Evolutionary conservation across 2,113 vertebrate species (phyloP), one percentile per base, ranked within the genome.

Genomic region (Dendrocopos noguchii): DNA sequence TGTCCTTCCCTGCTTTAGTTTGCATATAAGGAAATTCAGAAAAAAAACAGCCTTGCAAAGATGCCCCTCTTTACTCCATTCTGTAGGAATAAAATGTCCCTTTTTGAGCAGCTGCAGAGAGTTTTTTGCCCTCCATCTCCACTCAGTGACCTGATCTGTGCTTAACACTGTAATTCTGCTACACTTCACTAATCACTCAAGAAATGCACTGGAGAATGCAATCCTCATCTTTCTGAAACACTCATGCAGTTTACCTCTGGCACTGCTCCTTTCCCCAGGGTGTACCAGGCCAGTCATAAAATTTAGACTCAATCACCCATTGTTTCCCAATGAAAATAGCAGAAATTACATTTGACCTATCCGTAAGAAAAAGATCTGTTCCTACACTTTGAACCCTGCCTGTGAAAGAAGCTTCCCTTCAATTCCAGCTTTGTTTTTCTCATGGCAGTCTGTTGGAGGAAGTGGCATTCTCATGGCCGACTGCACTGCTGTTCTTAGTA

Each of bases 391-490:
- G 50, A 52, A 52, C 22, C 50, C 50, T 52, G 25, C 50, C 50
- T 52, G 50, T 52, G 50, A 52, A 52, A 52, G 50, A 52, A 52
- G 50, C 22, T 52, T 46, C 10, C 4, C 15, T 70, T 91, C 28
- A 19, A 8, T 76, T 78, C 15, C 28, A 85, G 3, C 14, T 76
- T 25, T 73, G 11, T 47, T 33, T 52, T 80, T 18, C 19, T 66
- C 25, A 27, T 28, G 14, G 39, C 5, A 81, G 24, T 4, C 0
- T 0, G 4, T 6, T 56, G 16, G 31, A 84, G 36, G 10, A 60
- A 81, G 5, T 36, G 16, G 60, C 15, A 24, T 46, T 12, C 17
- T 84, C n/a, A 44, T 66, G 6, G 21, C 27, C 14, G 11, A 52
- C 22, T 52, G 22, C 50, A 24, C 21, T 50, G 21, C 50, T 52